These are phyloP conservation scores for Nematolebias whitei DNA, from an alignment of 2,113 vertebrate genomes.

Conservation along the genomic window DNA sequence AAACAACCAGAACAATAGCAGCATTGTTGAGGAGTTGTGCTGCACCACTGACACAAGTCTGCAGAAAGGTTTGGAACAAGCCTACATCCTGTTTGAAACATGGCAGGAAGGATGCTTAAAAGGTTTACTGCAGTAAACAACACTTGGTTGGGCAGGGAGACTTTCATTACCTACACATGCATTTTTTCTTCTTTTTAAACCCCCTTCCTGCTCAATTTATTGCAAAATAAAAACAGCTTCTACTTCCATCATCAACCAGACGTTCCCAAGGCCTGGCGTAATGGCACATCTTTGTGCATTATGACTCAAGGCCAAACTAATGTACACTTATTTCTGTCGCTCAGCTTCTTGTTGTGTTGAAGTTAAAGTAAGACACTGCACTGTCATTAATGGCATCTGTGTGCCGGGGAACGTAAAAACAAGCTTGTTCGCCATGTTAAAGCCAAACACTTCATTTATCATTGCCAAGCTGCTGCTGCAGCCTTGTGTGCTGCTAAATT, in stretches of 20 bases:
- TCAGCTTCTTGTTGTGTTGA: conserved; percentile 19
- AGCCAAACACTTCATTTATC: conserved; percentile 53
- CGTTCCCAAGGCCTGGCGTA: conserved; percentile 47
- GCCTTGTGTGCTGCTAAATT: conserved; percentile 44
- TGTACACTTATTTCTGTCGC: conserved; percentile 20
- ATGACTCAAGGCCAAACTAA: conserved; percentile 42
- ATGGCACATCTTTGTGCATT: conserved; percentile 49
- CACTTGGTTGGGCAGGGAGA: conserved; percentile 14
- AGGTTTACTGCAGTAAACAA: conserved; percentile 33
- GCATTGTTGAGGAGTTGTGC: conserved; percentile 6
- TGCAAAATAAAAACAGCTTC: conserved; percentile 36
- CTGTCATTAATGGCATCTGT: conserved; percentile 25
- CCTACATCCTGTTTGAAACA: conserved; percentile 26
- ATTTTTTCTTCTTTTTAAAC: conserved; percentile 13
- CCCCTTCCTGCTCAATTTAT: conserved; percentile 25
- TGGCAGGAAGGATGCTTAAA: conserved; percentile 37
- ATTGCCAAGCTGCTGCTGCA: conserved; percentile 34
- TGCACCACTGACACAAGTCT: conserved; percentile 16
- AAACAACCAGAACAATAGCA: not conserved
- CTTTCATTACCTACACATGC: conserved; percentile 39
- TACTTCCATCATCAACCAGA: conserved; percentile 32
- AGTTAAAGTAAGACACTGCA: conserved; percentile 34
- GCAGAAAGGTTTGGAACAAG: conserved; percentile 28
- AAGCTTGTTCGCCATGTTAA: conserved; percentile 54
- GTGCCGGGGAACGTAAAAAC: conserved; percentile 39